Base-by-base conservation (phyloP, 2,888 invertebrate species). In the Drosophila infuscata region DNA sequence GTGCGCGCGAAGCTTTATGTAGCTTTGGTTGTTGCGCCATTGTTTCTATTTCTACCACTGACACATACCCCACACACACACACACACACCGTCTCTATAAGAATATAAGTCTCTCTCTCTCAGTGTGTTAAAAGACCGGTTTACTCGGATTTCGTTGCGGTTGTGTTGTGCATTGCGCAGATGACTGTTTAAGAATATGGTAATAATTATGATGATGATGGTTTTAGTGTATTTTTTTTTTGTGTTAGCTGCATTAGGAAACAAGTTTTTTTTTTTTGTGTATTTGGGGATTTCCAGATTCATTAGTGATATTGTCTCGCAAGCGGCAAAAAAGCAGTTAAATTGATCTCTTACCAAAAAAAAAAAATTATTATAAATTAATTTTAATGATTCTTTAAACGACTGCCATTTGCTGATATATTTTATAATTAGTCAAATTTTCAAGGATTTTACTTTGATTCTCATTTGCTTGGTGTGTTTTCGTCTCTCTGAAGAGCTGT, bases 271-370 rank as follows among this genome's bases (percentile, higher is more conserved):
- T 76, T 66, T 35, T 30, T 32, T 61, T 62, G 64, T 32, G 36
- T 51, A 11, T 59, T 35, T 60, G 46, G 76, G 65, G 52, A 79
- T 74, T 77, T 65, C 74, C 79, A 74, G 59, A 65, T 62, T 74
- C 63, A 76, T 76, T 73, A 78, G 60, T 49, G 41, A 62, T 69
- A 76, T 67, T 66, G 62, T 63, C 53, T 66, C 30, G 32, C 56
- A 62, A 56, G 66, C 41, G 41, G n/a, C 58, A 51, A 46, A 57
- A 57, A 48, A 51, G 9, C 12, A 58, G 53, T 52, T 38, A 51
- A 58, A 20, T 57, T 43, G 20, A 59, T 58, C 67, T 67, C 60
- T 38, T 17, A 29, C 36, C n/a, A 49, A 52, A 38, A 36, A 49
- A 52, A 38, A 36, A 58, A 46, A 63, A 59, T 46, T 51, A 73